Conservation (phyloP, 2,888 invertebrate species). For the Lasioglossum leucozonium region DNA sequence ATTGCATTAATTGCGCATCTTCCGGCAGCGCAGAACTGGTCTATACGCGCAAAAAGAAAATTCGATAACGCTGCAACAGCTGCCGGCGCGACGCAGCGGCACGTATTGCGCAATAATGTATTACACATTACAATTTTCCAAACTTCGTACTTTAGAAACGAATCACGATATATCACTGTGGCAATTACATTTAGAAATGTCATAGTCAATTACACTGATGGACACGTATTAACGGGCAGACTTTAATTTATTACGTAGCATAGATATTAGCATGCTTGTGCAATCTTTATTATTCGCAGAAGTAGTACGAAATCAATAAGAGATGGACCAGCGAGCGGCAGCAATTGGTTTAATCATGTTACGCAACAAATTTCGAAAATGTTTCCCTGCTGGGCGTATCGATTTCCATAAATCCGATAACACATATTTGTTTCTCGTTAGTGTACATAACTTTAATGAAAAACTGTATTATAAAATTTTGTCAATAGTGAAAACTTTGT, state of each 20-base stretch:
- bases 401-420: too few species aligned
- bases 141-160: background rate
- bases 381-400: background rate
- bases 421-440: too few species aligned
- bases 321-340: background rate
- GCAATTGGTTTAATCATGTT: background rate
- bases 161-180: background rate
- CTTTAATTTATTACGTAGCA: background rate
- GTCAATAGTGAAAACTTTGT: too few species aligned
- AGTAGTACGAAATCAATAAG: background rate
- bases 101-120: slow-evolving; percentile 47
- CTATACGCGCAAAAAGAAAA: slow-evolving; percentile 53
- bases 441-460: background rate
- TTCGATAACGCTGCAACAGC: slow-evolving; percentile 59
- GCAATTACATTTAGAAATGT: background rate
- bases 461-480: too few species aligned
- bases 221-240: background rate
- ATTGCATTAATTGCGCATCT: slow-evolving; percentile 54
- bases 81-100: slow-evolving; percentile 18
- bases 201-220: background rate
- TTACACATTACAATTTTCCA: background rate
- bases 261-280: background rate
- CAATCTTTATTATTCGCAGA: background rate
- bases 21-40: slow-evolving; percentile 28
- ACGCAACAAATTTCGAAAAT: background rate